These are phyloP conservation scores for Pelmatolapia mariae DNA, from an alignment of 2,113 vertebrate genomes.

Conservation along the genomic window DNA sequence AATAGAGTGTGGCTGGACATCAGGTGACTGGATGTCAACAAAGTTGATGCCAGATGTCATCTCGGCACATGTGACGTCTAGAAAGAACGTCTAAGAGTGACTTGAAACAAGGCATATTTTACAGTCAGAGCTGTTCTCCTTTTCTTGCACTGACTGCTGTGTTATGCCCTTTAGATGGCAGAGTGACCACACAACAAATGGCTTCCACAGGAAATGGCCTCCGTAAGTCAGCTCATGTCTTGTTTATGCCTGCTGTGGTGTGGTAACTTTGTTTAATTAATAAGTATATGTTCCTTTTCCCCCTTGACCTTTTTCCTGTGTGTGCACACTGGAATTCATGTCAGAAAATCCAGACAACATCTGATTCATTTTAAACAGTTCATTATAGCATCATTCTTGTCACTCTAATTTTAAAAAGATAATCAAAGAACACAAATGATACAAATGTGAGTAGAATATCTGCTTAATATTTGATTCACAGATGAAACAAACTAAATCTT, in stretches of 20 bases:
- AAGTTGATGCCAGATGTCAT: background rate
- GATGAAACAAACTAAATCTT: background rate
- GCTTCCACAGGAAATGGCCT: conserved; percentile 49
- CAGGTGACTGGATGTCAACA: background rate
- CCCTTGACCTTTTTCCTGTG: background rate
- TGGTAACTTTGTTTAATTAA: background rate
- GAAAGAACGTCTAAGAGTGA: background rate
- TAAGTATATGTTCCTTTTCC: too few relatives aligned
- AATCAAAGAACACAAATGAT: background rate
- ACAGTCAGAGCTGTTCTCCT: background rate
- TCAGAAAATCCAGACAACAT: background rate
- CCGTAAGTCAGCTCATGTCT: conserved; percentile 51
- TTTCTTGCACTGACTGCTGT: background rate
- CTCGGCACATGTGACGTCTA: background rate
- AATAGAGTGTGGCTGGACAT: background rate
- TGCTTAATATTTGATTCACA: background rate
- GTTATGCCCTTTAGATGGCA: conserved; percentile 32
- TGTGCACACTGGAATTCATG: background rate
- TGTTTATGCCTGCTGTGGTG: background rate
- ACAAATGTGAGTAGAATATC: background rate
- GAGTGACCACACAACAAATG: conserved; percentile 56
- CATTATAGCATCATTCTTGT: background rate
- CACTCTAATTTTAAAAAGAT: background rate
- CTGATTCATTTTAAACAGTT: background rate
- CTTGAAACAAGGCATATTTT: background rate